Evolutionary conservation across 2,888 invertebrate genomes (phyloP).

Genomic region (Daptonema setosum): DNA sequence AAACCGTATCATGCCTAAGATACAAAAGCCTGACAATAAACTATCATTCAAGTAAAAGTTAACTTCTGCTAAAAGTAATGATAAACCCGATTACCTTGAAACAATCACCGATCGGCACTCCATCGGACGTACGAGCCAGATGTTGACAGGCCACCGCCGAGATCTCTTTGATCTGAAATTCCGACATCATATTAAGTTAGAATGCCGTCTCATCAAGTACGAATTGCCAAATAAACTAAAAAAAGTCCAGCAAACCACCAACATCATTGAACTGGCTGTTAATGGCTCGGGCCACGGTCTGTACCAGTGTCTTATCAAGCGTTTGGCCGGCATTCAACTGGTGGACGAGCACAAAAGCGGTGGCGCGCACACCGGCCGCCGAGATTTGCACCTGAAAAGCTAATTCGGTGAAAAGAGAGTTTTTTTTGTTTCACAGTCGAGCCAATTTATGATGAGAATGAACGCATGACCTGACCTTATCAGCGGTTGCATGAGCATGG

Average conservation of each 20-base stretch:
- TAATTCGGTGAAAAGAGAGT: too few species aligned
- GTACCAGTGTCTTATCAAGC: background rate
- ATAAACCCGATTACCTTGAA: background rate
- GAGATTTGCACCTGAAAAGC: background rate
- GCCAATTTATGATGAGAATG: too few species aligned
- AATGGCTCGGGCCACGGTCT: background rate
- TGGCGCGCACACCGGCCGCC: background rate
- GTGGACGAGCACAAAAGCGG: background rate
- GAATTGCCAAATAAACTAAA: too few species aligned
- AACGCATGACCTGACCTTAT: too few species aligned
- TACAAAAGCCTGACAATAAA: too few species aligned
- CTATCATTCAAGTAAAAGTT: too few species aligned
- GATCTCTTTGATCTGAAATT: slow-evolving; percentile 72
- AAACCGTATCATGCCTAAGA: too few species aligned
- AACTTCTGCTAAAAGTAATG: too few species aligned
- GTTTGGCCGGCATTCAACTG: slow-evolving; percentile 5
- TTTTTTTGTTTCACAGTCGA: too few species aligned
- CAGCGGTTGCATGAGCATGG: background rate
- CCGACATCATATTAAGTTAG: too few species aligned
- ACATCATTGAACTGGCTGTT: background rate
- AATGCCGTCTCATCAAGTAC: too few species aligned
- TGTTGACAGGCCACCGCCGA: slow-evolving; percentile 56
- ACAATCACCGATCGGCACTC: background rate
- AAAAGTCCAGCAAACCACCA: too few species aligned
- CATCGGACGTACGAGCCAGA: slow-evolving; percentile 35